A percentile compares a stretch with the other conserved stretches of the same genome.
Conservation (phyloP, 2,113 vertebrate species). For the Dermatemys mawii region DNA sequence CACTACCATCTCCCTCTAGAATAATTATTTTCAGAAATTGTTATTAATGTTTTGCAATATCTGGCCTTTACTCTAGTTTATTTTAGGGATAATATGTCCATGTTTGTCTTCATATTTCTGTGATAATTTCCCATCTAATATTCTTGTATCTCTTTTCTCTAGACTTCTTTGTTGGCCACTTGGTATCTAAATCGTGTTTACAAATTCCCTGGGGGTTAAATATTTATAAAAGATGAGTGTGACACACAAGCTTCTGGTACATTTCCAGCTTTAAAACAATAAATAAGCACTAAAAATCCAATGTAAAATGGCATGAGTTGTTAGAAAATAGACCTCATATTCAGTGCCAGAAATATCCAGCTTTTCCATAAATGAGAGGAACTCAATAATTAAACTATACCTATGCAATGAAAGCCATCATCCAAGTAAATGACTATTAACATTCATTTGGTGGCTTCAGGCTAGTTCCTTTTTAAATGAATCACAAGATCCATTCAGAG, state of each 20-base stretch:
- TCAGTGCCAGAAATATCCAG: not conserved
- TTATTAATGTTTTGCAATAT: not conserved
- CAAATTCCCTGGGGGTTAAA: not conserved
- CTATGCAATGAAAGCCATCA: not conserved
- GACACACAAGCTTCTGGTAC: not conserved
- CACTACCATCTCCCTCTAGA: not conserved
- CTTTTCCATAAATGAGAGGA: not conserved
- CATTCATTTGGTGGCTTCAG: not conserved
- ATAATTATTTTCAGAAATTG: not conserved
- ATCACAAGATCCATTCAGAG: not conserved
- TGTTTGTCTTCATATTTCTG: not conserved
- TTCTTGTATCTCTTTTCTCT: not conserved
- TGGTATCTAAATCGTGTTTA: not conserved
- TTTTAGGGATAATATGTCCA: not conserved
- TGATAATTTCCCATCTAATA: not conserved
- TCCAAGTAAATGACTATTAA: not conserved
- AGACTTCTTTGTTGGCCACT: not conserved
- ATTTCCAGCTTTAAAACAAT: not conserved
- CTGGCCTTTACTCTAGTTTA: not conserved
- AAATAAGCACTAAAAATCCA: not conserved
- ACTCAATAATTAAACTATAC: not conserved
- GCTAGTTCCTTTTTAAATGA: not conserved
- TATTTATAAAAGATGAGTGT: not conserved
- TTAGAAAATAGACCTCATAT: not conserved
- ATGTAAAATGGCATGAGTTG: not conserved